phyloP scores from a whole-genome alignment of 2,888 invertebrate genomes.

The Tachina lurida region DNA sequence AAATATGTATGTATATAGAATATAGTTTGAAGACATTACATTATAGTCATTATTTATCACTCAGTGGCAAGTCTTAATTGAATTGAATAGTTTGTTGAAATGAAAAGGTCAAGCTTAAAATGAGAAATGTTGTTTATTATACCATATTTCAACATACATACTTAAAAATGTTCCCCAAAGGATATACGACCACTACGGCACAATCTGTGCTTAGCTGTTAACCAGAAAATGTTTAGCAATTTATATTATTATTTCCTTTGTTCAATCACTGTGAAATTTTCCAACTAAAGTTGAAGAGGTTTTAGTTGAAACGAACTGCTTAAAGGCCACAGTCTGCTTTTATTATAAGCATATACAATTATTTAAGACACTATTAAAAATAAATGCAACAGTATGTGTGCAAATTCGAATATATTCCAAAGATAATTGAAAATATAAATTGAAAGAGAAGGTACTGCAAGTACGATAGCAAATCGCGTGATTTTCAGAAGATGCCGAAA shows the following conservation, averaged over 20 bases:
- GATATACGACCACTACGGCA: background rate
- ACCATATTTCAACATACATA: background rate
- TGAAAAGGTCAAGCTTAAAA: background rate
- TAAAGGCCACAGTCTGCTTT: too few species aligned
- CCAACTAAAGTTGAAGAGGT: background rate
- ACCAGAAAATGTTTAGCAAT: constrained; percentile 28
- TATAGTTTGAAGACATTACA: too few species aligned
- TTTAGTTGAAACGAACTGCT: background rate
- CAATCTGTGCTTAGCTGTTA: background rate
- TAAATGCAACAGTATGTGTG: too few species aligned
- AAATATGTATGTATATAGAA: too few species aligned
- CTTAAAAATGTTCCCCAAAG: background rate
- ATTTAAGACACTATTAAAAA: too few species aligned
- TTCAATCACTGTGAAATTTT: constrained; percentile 30
- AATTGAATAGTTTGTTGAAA: constrained; percentile 28
- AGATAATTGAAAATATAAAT: too few species aligned
- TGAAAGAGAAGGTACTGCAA: too few species aligned
- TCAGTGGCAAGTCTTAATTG: background rate
- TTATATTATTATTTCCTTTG: constrained; percentile 51
- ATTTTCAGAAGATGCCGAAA: too few species aligned
- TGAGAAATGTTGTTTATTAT: background rate
- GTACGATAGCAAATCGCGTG: too few species aligned
- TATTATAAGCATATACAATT: too few species aligned
- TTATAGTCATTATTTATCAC: too few species aligned
- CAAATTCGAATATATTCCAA: too few species aligned